A percentile compares a stretch with the other conserved stretches of the same genome.
Conservation (phyloP, 2,797 vertebrate genomes). For the Coracias cyanogaster region DNA sequence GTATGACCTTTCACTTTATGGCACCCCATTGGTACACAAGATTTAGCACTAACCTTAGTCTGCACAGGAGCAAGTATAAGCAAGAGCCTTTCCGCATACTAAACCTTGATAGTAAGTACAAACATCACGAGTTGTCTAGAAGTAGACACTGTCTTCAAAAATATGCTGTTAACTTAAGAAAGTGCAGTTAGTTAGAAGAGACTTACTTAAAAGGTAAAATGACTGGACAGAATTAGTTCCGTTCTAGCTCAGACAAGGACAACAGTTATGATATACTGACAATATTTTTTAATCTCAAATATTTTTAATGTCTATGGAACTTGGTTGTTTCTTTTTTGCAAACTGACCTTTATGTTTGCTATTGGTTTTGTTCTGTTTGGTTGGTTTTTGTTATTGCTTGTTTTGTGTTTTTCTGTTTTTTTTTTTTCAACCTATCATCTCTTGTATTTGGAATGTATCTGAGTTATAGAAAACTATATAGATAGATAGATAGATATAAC, state of each 20-base stretch:
- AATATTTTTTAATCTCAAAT: not conserved
- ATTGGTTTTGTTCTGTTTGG: not conserved
- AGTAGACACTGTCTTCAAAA: no score
- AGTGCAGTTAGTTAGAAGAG: no score
- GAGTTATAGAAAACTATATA: not conserved
- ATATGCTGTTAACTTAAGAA: no score
- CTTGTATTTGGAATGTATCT: not conserved
- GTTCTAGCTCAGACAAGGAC: no score
- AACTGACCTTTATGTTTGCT: rapidly evolving
- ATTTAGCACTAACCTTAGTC: not conserved
- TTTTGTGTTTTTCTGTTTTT: not conserved
- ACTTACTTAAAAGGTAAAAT: no score
- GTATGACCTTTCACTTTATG: not conserved
- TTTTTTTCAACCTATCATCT: no score
- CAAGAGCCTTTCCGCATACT: not conserved
- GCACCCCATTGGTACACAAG: not conserved
- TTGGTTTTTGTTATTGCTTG: not conserved
- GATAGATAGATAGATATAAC: not conserved
- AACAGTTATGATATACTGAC: not conserved
- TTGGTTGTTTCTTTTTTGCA: not conserved
- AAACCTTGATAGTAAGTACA: not conserved
- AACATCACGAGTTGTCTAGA: not conserved
- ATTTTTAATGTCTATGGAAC: not conserved
- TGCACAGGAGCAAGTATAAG: not conserved
- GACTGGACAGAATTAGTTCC: no score